These are phyloP conservation scores for Hyposoter dolosus DNA, from an alignment of 2,888 invertebrate genomes.

Conservation along the genomic window DNA sequence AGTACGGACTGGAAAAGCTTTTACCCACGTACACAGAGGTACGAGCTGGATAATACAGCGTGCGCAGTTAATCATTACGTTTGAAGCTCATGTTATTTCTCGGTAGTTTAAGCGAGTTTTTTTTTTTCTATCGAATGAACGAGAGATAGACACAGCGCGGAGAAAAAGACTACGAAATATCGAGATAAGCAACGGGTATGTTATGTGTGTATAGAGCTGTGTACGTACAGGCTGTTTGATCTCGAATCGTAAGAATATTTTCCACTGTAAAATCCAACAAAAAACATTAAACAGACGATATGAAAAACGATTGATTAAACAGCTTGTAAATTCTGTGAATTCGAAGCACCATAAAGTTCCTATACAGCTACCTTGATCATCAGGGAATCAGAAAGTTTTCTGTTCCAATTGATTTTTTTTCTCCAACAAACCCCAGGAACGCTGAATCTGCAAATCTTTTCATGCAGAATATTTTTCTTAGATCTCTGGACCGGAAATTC, in stretches of 20 bases:
- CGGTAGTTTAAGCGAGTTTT: conserved; percentile 34
- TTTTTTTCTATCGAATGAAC: not conserved
- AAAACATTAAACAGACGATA: not conserved
- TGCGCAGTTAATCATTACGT: conserved; percentile 63
- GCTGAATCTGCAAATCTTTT: not conserved
- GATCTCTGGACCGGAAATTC: not conserved
- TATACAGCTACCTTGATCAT: not conserved
- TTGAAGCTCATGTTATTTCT: conserved; percentile 56
- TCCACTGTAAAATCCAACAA: not conserved
- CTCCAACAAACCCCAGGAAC: not conserved
- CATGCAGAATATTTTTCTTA: not conserved
- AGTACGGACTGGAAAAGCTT: conserved; percentile 67
- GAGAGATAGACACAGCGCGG: conserved; percentile 12
- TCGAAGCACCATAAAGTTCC: not conserved
- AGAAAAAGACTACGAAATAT: conserved; percentile 21
- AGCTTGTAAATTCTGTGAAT: not conserved
- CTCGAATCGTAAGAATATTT: not conserved
- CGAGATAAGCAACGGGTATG: conserved; percentile 36
- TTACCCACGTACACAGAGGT: conserved; percentile 1
- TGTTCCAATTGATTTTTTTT: too few relatives aligned
- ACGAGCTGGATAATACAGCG: conserved; percentile 11
- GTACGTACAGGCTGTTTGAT: not conserved
- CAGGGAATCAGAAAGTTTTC: too few relatives aligned
- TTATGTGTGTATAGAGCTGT: not conserved
- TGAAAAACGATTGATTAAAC: not conserved